Evolutionary conservation across 2,113 vertebrate species (phyloP).

Genomic region (Nanorana parkeri): DNA sequence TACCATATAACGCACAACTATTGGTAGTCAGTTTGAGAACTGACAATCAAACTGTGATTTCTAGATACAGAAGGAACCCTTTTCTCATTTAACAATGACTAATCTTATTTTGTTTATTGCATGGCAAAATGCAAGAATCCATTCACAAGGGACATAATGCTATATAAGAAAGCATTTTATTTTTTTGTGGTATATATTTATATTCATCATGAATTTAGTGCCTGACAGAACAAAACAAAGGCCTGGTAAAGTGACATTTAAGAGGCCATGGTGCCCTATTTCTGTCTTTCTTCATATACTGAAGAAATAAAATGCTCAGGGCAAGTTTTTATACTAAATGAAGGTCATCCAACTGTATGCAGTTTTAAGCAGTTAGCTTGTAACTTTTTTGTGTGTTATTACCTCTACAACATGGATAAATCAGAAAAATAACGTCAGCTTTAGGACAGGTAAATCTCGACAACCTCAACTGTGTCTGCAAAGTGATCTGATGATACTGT

Average conservation of each 20-base stretch:
- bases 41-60: no score
- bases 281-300: conserved; percentile 30
- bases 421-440: no score
- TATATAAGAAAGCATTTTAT: no score
- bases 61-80: no score
- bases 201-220: background rate
- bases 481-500: background rate
- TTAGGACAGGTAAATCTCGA: background rate
- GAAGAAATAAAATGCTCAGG: conserved; percentile 17
- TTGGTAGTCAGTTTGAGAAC: no score
- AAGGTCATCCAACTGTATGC: conserved; percentile 11
- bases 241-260: conserved; percentile 25
- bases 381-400: background rate
- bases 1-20: no score
- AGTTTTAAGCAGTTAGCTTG: background rate
- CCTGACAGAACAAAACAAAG: background rate
- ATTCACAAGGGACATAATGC: no score
- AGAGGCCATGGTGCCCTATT: conserved; percentile 37
- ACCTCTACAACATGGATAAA: no score
- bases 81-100: no score
- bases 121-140: no score
- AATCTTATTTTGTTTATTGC: no score
- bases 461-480: background rate
- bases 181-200: no score
- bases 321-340: conserved; percentile 19